Conservation (phyloP, 64 coral and sea anemone genomes). For the Montipora sp. region DNA sequence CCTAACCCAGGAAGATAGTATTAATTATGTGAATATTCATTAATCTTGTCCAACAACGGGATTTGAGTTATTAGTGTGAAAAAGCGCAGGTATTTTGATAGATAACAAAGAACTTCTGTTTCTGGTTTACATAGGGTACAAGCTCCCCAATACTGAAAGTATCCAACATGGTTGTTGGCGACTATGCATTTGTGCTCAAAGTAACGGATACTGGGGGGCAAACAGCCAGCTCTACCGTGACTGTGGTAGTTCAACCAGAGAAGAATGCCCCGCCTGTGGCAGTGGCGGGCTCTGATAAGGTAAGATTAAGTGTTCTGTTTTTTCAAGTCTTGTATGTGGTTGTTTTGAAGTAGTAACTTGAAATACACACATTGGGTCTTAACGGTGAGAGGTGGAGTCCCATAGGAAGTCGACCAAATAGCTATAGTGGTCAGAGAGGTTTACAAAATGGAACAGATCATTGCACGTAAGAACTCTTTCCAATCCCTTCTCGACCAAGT, state of each 20-base stretch:
- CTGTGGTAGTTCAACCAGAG: conserved; percentile 96
- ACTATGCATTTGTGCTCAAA: conserved; percentile 95
- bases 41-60: too few species aligned
- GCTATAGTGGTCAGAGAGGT: too few species aligned
- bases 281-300: conserved; percentile 97
- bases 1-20: too few species aligned
- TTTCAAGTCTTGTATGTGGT: background rate
- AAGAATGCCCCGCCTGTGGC: conserved; percentile 96
- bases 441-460: too few species aligned
- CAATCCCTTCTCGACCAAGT: background rate
- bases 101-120: background rate
- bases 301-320: background rate
- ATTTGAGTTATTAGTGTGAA: too few species aligned
- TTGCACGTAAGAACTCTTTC: background rate
- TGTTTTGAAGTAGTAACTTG: too few species aligned
- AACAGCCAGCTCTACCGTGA: conserved; percentile 82
- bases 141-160: conserved; percentile 87
- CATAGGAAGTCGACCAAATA: background rate
- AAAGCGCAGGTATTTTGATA: too few species aligned
- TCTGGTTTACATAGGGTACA: conserved; percentile 65
- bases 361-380: too few species aligned
- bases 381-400: too few species aligned
- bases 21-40: too few species aligned
- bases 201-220: conserved; percentile 96
- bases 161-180: conserved; percentile 97